Evolutionary conservation across 1,140 invertebrate species (phyloP), one percentile per base, ranked within the genome.

Genomic region (Spodoptera frugiperda): DNA sequence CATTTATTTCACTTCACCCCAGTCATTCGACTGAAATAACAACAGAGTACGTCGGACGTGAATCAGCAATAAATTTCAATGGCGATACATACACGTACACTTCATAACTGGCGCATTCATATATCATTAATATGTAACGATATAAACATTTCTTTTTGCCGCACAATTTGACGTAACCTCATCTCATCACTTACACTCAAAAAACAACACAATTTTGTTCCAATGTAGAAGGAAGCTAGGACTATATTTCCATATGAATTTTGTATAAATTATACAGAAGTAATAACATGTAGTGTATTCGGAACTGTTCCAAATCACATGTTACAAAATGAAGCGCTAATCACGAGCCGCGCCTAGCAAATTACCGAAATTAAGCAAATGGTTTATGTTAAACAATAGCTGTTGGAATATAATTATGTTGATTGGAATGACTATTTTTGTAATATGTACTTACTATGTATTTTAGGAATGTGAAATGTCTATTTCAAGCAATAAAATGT

Each of bases 1-100:
- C 90, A 93, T 93, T 93, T 91, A 93, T 93, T 91, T 90, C 87
- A 89, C 90, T 93, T 91, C 89, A 91, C 82, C 85, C 88, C 84
- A 91, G 80, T 89, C 87, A 87, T 78, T 91, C 87, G 84, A 87
- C 83, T 89, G 91, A 87, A 91, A 93, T 88, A 90, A 92, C 87
- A 90, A 89, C 55, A 61, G 84, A 85, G 82, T 83, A 84, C 82
- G 79, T 74, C 79, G 80, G 85, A 88, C 81, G 82, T 87, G 86
- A 90, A 87, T 89, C 85, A 89, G 88, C 86, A 85, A 89, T 90
- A 89, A 86, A 89, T 89, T 89, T 86, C 80, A 85, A 86, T 84
- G 78, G 82, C 82, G 74, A 86, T 82, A 78, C 71, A 63, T 75
- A 67, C 55, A 61, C 71, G 71, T 73, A 77, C 67, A 81, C 72